phyloP scores from a whole-genome alignment of 2,113 vertebrate species.

The Rhagologus leucostigma region DNA sequence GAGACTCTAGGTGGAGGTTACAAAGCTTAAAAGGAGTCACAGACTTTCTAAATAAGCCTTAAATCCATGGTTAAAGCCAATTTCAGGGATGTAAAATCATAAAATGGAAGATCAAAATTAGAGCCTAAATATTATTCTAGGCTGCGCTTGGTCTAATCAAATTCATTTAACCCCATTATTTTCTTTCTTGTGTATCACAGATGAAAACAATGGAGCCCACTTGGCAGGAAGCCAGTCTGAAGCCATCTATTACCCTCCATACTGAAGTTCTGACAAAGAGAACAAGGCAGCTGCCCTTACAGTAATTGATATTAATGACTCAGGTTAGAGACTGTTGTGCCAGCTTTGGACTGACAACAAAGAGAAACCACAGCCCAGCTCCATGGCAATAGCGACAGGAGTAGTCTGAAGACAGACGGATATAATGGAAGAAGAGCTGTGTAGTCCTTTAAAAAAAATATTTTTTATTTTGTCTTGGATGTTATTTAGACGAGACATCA shows the following conservation, averaged over 20 bases:
- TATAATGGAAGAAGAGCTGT: neutral
- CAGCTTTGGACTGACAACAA: neutral
- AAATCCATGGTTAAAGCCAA: neutral
- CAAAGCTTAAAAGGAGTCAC: neutral
- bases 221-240: constrained; percentile 22
- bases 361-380: neutral
- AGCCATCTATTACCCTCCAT: neutral
- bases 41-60: neutral
- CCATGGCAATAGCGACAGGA: neutral
- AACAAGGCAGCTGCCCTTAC: constrained; percentile 34
- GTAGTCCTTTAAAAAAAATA: neutral
- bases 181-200: neutral
- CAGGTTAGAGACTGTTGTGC: neutral
- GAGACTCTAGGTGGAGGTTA: neutral
- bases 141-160: neutral
- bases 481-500: neutral
- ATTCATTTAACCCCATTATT: constrained; percentile 49
- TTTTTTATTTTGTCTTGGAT: neutral
- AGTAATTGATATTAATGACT: constrained; percentile 50
- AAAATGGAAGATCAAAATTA: neutral
- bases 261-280: constrained; percentile 28
- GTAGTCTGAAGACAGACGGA: neutral
- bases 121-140: neutral
- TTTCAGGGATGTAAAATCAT: neutral
- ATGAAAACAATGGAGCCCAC: constrained; percentile 8